Conservation (phyloP, 2,797 vertebrate species). For the Coendou prehensilis region DNA sequence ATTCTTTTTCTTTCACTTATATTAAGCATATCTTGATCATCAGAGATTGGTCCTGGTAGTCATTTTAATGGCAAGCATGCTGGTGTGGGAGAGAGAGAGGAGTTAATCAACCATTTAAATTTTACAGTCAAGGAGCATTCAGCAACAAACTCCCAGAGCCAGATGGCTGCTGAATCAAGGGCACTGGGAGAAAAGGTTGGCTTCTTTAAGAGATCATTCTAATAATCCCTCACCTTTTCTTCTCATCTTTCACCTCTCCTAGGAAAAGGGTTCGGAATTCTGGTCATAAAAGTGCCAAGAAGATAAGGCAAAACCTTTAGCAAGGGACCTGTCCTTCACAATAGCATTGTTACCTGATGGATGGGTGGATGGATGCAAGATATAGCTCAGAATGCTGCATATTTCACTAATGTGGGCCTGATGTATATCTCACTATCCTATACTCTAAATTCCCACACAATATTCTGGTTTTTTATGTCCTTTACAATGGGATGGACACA, state of each 20-base stretch:
- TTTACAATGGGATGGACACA: not conserved
- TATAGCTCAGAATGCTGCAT: constrained; percentile 24
- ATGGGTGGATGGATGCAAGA: not conserved
- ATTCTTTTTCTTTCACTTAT: not conserved
- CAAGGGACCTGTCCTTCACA: not conserved
- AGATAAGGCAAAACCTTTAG: not conserved
- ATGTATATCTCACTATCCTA: not conserved
- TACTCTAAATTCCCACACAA: not conserved
- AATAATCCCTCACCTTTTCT: constrained; percentile 29
- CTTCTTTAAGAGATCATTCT: constrained; percentile 55
- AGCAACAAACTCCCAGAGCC: constrained; percentile 60
- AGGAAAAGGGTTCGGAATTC: not conserved
- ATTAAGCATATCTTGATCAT: constrained; percentile 32
- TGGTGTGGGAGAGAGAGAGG: not conserved
- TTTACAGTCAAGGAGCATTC: constrained; percentile 60
- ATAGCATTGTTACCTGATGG: not conserved
- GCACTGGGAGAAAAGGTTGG: constrained; percentile 22
- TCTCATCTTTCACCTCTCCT: constrained; percentile 40
- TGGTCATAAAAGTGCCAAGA: not conserved
- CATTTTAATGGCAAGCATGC: constrained; percentile 50
- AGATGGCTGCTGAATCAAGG: constrained; percentile 63
- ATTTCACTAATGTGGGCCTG: not conserved
- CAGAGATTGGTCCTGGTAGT: not conserved
- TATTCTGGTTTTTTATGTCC: not conserved
- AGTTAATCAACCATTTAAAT: constrained; percentile 58